Evolutionary conservation across 2,888 invertebrate species (phyloP).

Genomic region (Parthenolecanium corni): DNA sequence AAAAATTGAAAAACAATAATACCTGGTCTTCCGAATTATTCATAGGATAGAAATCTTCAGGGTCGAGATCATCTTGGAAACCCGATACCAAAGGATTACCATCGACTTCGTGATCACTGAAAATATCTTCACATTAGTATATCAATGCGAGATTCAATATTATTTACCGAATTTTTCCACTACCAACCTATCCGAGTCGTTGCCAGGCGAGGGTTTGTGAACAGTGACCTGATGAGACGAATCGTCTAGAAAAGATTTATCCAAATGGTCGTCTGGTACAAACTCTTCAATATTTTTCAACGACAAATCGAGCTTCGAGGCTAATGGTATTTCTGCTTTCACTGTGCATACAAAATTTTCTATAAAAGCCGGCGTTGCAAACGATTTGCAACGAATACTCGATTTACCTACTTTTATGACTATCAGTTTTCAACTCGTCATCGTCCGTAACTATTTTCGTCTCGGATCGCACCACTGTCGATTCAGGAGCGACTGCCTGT

Average conservation of each 20-base stretch:
- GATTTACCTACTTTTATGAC: background rate
- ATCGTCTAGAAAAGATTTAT: constrained; percentile 65
- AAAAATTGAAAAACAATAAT: background rate
- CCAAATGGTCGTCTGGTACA: constrained; percentile 57
- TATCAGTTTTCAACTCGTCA: background rate
- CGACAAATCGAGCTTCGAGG: background rate
- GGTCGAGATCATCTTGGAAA: constrained; percentile 71
- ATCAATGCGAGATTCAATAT: constrained; percentile 24
- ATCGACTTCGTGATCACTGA: constrained; percentile 53
- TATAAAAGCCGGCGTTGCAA: background rate
- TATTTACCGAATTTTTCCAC: no score
- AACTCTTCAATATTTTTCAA: constrained; percentile 54
- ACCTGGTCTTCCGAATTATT: background rate
- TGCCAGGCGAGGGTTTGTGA: constrained; percentile 35
- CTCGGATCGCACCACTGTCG: background rate
- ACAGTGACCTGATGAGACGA: constrained; percentile 33
- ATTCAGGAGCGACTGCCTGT: background rate
- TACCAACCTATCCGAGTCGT: constrained; percentile 47
- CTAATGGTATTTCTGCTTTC: background rate
- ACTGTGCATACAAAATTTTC: background rate
- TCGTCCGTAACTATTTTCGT: background rate
- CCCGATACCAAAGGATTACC: constrained; percentile 71
- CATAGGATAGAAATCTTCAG: constrained; percentile 43
- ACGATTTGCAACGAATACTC: background rate
- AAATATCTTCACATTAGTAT: constrained; percentile 22